Percentiles rank a stretch among this genome's conserved stretches.
Conservation (phyloP, 2,113 vertebrate species). For the Protobothrops flavoviridis region DNA sequence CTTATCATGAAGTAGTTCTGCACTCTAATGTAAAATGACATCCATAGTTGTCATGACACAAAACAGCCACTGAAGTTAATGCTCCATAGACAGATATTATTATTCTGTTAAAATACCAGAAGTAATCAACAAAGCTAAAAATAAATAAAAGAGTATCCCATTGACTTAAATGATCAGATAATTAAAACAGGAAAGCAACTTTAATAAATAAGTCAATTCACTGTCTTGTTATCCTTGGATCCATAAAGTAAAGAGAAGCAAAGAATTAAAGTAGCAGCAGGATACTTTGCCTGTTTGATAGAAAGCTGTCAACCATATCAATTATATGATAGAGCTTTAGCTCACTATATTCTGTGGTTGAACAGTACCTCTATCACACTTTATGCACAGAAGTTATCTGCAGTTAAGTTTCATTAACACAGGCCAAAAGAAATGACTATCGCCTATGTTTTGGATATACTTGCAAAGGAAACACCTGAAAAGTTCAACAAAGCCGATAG, state of each 20-base stretch:
- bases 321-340: not conserved
- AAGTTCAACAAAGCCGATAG: not conserved
- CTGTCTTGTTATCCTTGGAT: not conserved
- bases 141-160: not conserved
- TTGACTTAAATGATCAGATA: not conserved
- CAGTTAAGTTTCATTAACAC: not conserved
- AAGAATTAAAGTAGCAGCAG: not conserved
- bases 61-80: conserved; percentile 56
- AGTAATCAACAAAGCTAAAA: not conserved
- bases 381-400: not conserved
- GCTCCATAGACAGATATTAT: conserved; percentile 55
- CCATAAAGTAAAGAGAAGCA: not conserved
- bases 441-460: not conserved
- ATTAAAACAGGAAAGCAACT: not conserved
- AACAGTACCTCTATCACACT: not conserved
- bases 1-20: conserved; percentile 68
- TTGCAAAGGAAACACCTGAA: not conserved
- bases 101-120: conserved; percentile 39
- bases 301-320: not conserved
- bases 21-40: conserved; percentile 72
- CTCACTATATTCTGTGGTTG: not conserved
- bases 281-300: not conserved
- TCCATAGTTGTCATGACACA: conserved; percentile 72
- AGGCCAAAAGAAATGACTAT: not conserved
- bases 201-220: not conserved